phyloP scores from a whole-genome alignment of 2,888 invertebrate genomes.

The Ischnus inquisitorius region DNA sequence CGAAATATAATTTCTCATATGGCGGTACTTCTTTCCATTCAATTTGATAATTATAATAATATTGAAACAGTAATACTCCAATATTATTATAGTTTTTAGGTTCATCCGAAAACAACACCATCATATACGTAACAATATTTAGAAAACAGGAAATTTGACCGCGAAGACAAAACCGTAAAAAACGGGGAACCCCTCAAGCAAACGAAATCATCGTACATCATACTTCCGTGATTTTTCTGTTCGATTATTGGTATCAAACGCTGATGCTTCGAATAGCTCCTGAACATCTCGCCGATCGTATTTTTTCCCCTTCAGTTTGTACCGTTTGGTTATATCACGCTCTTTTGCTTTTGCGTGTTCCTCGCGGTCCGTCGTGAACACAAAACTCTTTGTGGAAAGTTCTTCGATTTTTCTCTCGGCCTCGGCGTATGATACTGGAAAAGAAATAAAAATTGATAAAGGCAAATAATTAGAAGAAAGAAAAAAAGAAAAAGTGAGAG shows the following conservation, averaged over 20 bases:
- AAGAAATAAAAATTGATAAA: background rate
- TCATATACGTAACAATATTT: background rate
- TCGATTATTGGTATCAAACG: conserved; percentile 1
- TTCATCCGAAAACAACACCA: no score
- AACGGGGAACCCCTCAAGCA: background rate
- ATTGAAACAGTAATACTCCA: no score
- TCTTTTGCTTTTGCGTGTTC: conserved; percentile 27
- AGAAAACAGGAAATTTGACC: background rate
- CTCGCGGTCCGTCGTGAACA: conserved; percentile 40
- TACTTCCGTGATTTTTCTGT: background rate
- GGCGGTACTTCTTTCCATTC: no score
- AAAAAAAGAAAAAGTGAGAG: no score
- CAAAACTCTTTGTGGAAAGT: background rate
- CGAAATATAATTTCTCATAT: no score
- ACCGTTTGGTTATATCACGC: conserved; percentile 10
- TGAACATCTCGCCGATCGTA: background rate
- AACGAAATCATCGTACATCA: background rate
- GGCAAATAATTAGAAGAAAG: no score
- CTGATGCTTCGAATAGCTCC: conserved; percentile 12
- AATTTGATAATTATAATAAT: no score
- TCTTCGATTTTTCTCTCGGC: conserved; percentile 9
- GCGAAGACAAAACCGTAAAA: no score
- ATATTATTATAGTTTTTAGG: no score
- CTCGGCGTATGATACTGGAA: conserved; percentile 26
- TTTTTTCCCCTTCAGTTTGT: conserved; percentile 17